Conservation (phyloP, 2,888 invertebrate species). For the Drosophila pseudotalamancana region DNA sequence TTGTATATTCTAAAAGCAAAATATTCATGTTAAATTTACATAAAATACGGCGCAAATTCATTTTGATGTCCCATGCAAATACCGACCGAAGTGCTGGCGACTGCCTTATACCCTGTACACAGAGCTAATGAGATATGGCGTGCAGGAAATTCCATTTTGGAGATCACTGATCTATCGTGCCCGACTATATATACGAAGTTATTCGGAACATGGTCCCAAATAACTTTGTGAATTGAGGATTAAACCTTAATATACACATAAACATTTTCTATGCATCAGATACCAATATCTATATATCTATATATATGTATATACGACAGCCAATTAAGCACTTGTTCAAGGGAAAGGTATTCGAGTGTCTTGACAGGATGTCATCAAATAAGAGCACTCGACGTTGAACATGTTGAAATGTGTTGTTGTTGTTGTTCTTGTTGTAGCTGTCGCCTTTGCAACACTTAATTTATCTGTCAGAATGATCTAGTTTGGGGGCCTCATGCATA, state of each 20-base stretch:
- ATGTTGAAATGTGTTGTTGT: slow-evolving; percentile 41
- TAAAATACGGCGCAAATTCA: slow-evolving; percentile 60
- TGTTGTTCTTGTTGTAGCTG: slow-evolving; percentile 2
- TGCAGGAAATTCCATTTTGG: neutral
- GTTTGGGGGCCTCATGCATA: slow-evolving; percentile 14
- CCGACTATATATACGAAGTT: no score
- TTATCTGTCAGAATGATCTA: slow-evolving; percentile 33
- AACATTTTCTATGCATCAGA: neutral
- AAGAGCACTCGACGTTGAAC: slow-evolving; percentile 44
- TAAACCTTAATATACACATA: neutral
- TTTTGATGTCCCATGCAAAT: slow-evolving; percentile 63
- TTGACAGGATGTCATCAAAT: slow-evolving; percentile 13
- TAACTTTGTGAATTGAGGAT: no score
- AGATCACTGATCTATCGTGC: neutral
- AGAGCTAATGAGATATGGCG: neutral
- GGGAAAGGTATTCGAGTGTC: slow-evolving; percentile 2
- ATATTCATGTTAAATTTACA: slow-evolving; percentile 73
- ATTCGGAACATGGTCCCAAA: no score
- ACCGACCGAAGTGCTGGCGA: neutral
- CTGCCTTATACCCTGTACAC: slow-evolving; percentile 1
- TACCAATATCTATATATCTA: neutral
- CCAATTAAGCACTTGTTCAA: slow-evolving; percentile 47
- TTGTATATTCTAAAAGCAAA: slow-evolving; percentile 45
- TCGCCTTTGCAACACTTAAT: slow-evolving; percentile 23
- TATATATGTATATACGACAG: slow-evolving; percentile 27